These are phyloP conservation scores for Steinernema carpocapsae DNA, from an alignment of 2,888 invertebrate genomes.

Conservation along the genomic window DNA sequence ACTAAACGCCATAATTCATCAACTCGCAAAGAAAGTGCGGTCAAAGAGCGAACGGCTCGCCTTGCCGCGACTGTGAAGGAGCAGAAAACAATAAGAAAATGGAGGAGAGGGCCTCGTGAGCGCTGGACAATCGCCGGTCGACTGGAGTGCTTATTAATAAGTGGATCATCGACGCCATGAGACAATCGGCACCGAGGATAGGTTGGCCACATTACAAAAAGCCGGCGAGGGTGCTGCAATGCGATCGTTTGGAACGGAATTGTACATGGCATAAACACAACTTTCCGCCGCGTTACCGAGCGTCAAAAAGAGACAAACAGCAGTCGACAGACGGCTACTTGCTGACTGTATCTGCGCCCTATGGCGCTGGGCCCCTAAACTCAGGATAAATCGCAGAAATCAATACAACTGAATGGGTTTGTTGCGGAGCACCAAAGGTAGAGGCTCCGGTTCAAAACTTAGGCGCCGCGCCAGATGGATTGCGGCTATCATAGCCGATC, in stretches of 20 bases:
- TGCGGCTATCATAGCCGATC: neutral
- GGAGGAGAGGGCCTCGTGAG: slow-evolving; percentile 7
- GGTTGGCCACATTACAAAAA: too few species aligned
- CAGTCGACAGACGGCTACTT: neutral
- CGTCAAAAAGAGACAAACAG: slow-evolving; percentile 1
- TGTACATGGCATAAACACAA: neutral
- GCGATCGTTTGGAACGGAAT: too few species aligned
- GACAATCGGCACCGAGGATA: neutral
- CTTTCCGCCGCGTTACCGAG: neutral
- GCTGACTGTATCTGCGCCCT: neutral
- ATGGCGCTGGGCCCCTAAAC: neutral
- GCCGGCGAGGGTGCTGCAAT: too few species aligned
- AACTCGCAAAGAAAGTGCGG: slow-evolving; percentile 22
- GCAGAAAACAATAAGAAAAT: slow-evolving; percentile 11
- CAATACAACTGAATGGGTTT: neutral
- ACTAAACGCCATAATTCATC: slow-evolving; percentile 20
- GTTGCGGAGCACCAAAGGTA: neutral
- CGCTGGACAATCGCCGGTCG: neutral
- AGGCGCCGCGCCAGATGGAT: neutral
- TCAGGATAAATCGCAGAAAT: slow-evolving; percentile 3
- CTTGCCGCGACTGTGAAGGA: neutral
- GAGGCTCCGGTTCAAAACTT: neutral
- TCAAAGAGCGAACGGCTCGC: neutral
- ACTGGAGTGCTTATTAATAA: neutral
- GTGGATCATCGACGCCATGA: neutral